A percentile compares a stretch with the other conserved stretches of the same genome.
Evolutionary conservation across 2,797 vertebrate species (phyloP).

Genomic region (Hydrophis major): DNA sequence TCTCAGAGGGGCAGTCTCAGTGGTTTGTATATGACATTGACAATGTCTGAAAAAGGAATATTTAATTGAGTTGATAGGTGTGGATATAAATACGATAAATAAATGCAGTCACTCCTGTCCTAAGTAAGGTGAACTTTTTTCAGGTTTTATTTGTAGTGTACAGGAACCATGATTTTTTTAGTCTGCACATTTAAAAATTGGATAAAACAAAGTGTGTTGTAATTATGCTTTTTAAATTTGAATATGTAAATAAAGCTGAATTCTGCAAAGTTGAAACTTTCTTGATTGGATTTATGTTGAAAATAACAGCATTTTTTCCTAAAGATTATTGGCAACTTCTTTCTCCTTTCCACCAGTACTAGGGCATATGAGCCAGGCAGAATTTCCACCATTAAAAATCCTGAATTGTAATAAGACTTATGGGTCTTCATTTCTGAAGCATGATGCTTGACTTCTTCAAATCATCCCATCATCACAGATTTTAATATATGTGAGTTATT

Average conservation of each 20-base stretch:
- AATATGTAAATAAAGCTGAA: conserved; percentile 31
- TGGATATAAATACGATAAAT: background rate
- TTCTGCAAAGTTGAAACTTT: background rate
- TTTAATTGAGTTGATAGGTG: background rate
- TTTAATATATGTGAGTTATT: background rate
- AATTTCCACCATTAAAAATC: background rate
- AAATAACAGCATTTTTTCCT: background rate
- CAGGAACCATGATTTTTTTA: background rate
- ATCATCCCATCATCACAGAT: background rate
- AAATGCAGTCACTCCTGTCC: background rate
- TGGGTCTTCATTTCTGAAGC: background rate
- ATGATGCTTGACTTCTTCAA: background rate
- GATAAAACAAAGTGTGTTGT: background rate
- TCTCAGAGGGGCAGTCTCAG: background rate
- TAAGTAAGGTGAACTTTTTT: background rate
- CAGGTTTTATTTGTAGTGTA: background rate
- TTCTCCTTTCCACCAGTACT: background rate
- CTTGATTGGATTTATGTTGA: background rate
- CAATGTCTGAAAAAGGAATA: background rate
- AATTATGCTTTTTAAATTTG: conserved; percentile 31
- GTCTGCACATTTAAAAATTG: background rate
- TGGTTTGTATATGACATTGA: background rate
- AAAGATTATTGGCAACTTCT: background rate
- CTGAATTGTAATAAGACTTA: background rate
- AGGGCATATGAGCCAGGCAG: background rate